Conservation (phyloP, 2,888 invertebrate genomes). For the Diaprepes abbreviatus region DNA sequence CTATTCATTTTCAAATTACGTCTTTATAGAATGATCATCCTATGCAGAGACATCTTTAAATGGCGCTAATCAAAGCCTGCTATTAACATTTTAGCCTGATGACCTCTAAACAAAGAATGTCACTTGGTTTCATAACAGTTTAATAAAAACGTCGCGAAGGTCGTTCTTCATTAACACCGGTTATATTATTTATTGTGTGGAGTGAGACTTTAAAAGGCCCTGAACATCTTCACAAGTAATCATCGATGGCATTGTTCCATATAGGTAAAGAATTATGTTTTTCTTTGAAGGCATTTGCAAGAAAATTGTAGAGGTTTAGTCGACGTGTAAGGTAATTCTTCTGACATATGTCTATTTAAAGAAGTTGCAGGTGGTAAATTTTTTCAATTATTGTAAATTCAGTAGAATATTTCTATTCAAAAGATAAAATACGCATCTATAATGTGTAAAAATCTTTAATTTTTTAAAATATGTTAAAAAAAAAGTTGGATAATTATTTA, state of each 20-base stretch:
- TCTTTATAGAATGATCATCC: constrained; percentile 13
- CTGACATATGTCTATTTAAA: constrained; percentile 36
- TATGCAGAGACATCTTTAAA: constrained; percentile 52
- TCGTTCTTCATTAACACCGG: constrained; percentile 57
- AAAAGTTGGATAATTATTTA: too few relatives aligned
- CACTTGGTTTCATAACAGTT: constrained; percentile 55
- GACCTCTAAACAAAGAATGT: constrained; percentile 62
- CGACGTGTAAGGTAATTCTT: constrained; percentile 21
- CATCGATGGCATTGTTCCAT: constrained; percentile 32
- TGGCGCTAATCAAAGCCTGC: constrained; percentile 51
- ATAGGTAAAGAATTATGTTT: constrained; percentile 30
- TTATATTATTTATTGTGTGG: constrained; percentile 42
- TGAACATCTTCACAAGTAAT: constrained; percentile 34
- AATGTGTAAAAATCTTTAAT: too few relatives aligned
- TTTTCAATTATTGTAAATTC: too few relatives aligned
- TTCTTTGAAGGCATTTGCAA: constrained; percentile 17
- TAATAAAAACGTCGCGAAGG: constrained; percentile 61
- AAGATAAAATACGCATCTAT: too few relatives aligned
- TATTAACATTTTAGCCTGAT: constrained; percentile 52
- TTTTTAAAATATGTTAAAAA: too few relatives aligned
- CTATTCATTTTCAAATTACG: not conserved
- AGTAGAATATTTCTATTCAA: too few relatives aligned
- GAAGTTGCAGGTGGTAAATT: constrained; percentile 14
- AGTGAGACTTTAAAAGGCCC: constrained; percentile 24
- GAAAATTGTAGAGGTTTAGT: constrained; percentile 17